Evolutionary conservation across 2,888 invertebrate species (phyloP).

Genomic region (Agrochola lota): DNA sequence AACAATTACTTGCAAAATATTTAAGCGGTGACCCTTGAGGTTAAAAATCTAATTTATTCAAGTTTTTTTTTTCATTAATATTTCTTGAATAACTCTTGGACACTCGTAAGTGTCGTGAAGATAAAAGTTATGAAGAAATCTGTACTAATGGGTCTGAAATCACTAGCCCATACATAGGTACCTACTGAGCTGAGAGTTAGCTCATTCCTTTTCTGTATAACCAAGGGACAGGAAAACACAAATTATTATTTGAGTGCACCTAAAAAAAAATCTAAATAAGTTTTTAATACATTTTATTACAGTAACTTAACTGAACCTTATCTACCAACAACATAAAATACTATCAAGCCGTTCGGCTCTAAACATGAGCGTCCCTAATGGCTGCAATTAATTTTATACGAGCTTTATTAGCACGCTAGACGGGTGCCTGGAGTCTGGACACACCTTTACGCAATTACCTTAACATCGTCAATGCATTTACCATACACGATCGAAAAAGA

Average conservation of each 20-base stretch:
- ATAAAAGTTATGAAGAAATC: background rate
- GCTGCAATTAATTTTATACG: constrained; percentile 40
- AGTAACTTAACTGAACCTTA: background rate
- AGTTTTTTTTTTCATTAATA: background rate
- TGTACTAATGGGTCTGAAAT: background rate
- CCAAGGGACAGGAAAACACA: background rate
- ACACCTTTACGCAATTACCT: constrained; percentile 46
- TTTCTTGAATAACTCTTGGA: background rate
- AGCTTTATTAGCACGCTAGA: constrained; percentile 39
- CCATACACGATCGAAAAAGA: background rate
- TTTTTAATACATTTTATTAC: background rate
- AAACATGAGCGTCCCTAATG: constrained; percentile 16
- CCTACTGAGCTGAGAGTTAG: background rate
- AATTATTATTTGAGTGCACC: background rate
- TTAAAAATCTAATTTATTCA: background rate
- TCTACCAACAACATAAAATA: constrained; percentile 12
- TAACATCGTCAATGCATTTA: constrained; percentile 33
- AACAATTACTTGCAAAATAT: background rate
- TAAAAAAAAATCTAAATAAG: background rate
- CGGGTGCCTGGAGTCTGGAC: constrained; percentile 35
- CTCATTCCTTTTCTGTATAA: background rate
- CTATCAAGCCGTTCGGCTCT: background rate
- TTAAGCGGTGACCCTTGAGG: background rate
- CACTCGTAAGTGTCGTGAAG: too few relatives aligned
- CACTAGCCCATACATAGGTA: background rate